Conservation (phyloP, 2,888 invertebrate species). For the Argyra leucocephala region DNA sequence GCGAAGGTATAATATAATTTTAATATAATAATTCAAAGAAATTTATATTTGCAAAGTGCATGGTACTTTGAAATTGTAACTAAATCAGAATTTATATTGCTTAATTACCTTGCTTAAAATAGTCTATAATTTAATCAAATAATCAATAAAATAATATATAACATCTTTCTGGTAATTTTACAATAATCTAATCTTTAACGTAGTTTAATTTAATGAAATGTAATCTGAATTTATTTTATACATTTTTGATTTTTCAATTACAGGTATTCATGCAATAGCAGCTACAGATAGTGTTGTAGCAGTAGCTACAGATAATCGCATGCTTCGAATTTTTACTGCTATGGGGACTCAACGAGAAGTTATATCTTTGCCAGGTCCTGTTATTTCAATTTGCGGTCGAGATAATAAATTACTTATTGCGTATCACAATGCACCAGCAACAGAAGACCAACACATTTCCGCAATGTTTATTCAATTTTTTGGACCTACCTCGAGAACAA, state of each 20-base stretch:
- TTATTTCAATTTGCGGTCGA: slow-evolving; percentile 58
- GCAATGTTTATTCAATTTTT: slow-evolving; percentile 47
- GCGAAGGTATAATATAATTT: slow-evolving; percentile 52
- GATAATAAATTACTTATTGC: slow-evolving; percentile 54
- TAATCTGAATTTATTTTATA: slow-evolving; percentile 28
- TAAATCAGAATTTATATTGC: no score
- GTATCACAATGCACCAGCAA: slow-evolving; percentile 53
- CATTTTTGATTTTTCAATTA: slow-evolving; percentile 69
- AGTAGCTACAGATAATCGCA: slow-evolving; percentile 62
- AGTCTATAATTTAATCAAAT: no score
- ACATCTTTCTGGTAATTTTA: no score
- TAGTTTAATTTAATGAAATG: no score
- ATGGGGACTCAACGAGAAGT: slow-evolving; percentile 77
- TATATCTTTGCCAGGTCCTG: slow-evolving; percentile 61
- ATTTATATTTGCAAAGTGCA: no score
- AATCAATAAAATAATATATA: no score
- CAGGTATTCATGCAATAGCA: slow-evolving; percentile 60
- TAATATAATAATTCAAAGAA: no score
- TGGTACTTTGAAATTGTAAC: no score
- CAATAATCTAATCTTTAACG: no score
- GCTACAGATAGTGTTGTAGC: slow-evolving; percentile 68
- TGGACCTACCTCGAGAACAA: slow-evolving; percentile 44
- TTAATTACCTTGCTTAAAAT: no score
- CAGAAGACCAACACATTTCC: slow-evolving; percentile 49
- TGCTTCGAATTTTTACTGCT: slow-evolving; percentile 72